Evolutionary conservation across 2,113 vertebrate species (phyloP).

Genomic region (Nansenia antarctica): DNA sequence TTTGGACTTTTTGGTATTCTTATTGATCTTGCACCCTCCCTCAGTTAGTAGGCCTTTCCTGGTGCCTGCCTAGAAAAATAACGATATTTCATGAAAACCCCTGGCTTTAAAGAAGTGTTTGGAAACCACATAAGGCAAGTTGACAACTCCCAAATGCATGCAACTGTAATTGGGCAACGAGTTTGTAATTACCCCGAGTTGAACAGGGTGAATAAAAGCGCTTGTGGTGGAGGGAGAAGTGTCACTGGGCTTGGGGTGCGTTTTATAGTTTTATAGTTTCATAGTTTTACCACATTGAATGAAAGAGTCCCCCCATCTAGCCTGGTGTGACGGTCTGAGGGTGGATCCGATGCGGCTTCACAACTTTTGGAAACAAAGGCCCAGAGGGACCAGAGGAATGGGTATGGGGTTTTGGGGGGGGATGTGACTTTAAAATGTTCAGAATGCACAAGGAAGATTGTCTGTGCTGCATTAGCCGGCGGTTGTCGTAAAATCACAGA

Average conservation of each 20-base stretch:
- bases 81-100: slow-evolving; percentile 43
- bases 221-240: slow-evolving; percentile 38
- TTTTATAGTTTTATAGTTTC: slow-evolving; percentile 54
- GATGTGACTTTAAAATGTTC: background rate
- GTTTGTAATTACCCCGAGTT: slow-evolving; percentile 59
- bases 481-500: background rate
- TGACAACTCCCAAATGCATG: slow-evolving; percentile 48
- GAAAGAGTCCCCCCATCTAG: slow-evolving; percentile 51
- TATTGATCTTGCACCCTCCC: slow-evolving; percentile 18
- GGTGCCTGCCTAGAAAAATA: slow-evolving; percentile 39
- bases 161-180: slow-evolving; percentile 55
- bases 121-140: slow-evolving; percentile 43
- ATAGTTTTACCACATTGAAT: slow-evolving; percentile 66
- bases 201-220: slow-evolving; percentile 16
- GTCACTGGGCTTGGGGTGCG: slow-evolving; percentile 46
- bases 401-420: slow-evolving; percentile 18
- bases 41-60: slow-evolving; percentile 22
- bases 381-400: slow-evolving; percentile 49
- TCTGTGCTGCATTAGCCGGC: slow-evolving; percentile 11
- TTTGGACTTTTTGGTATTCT: background rate
- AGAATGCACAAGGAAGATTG: background rate
- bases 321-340: slow-evolving; percentile 39
- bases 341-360: slow-evolving; percentile 51
- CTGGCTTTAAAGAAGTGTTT: slow-evolving; percentile 38
- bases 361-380: slow-evolving; percentile 41